Conservation (phyloP, 1,140 invertebrate species). For the Listronotus bonariensis region DNA sequence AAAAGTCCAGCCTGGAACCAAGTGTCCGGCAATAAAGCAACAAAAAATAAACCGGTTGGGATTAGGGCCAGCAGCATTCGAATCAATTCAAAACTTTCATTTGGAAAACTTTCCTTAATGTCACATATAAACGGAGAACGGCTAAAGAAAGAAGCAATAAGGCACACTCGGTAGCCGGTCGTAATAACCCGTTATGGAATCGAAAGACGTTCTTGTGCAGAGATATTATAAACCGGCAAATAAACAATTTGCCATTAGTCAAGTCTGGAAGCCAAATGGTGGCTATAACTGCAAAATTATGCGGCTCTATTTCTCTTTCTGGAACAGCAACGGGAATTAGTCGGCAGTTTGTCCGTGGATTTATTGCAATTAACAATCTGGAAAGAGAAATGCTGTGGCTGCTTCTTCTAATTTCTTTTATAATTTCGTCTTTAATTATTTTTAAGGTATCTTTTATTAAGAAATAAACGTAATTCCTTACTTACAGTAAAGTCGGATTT, state of each 20-base stretch:
- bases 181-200: slow-evolving; percentile 43
- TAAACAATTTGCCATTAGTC: slow-evolving; percentile 49
- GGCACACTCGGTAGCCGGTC: slow-evolving; percentile 41
- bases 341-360: slow-evolving; percentile 28
- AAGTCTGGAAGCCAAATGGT: slow-evolving; percentile 27
- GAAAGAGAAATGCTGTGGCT: slow-evolving; percentile 3
- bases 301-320: slow-evolving; percentile 33
- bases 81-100: slow-evolving; percentile 37
- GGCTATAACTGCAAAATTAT: slow-evolving; percentile 33
- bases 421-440: slow-evolving; percentile 4
- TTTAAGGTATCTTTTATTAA: no score
- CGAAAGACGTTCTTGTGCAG: slow-evolving; percentile 35
- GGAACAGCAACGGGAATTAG: slow-evolving; percentile 23
- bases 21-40: slow-evolving; percentile 13
- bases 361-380: slow-evolving; percentile 34
- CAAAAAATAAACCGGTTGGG: slow-evolving; percentile 6
- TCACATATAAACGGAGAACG: slow-evolving; percentile 44
- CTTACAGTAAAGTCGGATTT: background rate
- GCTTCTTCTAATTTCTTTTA: slow-evolving; percentile 16
- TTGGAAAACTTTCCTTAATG: slow-evolving; percentile 44
- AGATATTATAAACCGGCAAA: slow-evolving; percentile 42
- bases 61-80: slow-evolving; percentile 3
- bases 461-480: background rate
- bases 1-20: slow-evolving; percentile 9
- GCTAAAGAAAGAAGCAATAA: slow-evolving; percentile 44